Evolutionary conservation across 92 coral and sea anemone species (phyloP), one percentile per base, ranked within the genome.

Genomic region (Epizoanthus ramosus): DNA sequence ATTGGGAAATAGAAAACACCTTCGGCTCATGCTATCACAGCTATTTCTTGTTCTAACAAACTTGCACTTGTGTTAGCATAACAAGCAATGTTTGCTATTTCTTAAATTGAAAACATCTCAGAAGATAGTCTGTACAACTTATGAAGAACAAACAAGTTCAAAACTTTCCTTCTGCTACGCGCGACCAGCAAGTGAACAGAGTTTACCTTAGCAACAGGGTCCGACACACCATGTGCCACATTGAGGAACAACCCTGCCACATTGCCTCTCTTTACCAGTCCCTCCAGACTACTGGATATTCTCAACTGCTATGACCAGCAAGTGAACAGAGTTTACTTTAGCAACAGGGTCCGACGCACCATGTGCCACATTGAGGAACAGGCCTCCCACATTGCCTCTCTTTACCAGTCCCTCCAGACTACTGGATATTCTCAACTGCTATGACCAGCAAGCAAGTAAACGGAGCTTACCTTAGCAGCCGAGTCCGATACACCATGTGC

Each of bases 401-500:
- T 87, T 89, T 3, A 95, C 98, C 31, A 28, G 0, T 28, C 31
- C 31, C 31, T 28, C 89, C 89, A 95, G 89, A 9, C 98, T 98
- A 43, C 50, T 43, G 50, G 12, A 6, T 43, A 43, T 10, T 6
- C 8, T 43, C 1, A 43, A 43, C 50, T 43, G 50, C 50, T 43
- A 43, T 43, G 50, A 43, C 50, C 50, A 43, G 50, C 50, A 43
- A 8, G 50, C 50, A 50, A 9, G 15, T 50, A 10, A 50, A 9
- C 54, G 15, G 3, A 23, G 22, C 84, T 83, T 74, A 95, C 98
- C 92, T 95, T 95, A 9, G 98, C 98, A 8, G 98, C 98, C 0
- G 98, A 93, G 84, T 95, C 98, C 0, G 98, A 95, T 60, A 95
- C 95, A 8, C 98, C 98, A 80, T 95, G 98, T 6, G 98, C 98